Evolutionary conservation across 2,888 invertebrate genomes (phyloP), one percentile per base, ranked within the genome.

Genomic region (Acanthosepion pharaonis): DNA sequence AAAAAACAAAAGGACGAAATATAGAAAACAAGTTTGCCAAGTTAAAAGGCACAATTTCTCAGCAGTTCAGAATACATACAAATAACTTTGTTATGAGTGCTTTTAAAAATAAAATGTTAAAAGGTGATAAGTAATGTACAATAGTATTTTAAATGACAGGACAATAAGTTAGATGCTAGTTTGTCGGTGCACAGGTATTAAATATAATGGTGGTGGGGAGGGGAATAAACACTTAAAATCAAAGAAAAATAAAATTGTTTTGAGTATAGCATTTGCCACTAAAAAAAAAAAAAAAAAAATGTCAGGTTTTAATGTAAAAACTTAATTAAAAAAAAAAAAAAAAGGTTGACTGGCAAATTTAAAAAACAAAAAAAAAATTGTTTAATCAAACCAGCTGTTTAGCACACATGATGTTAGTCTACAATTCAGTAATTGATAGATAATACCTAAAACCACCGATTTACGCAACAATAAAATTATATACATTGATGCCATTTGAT

Each of bases 71-170:
- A 78, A 33, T n/a, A n/a, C 78, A 78, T 33, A 33, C n/a, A 33
- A 20, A 59, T 51, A 59, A 5, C 20, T 59, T 59, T 59, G 20
- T 23, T 59, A 23, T 23, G 59, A 15, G n/a, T 78, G 78, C n/a
- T n/a, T 78, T 78, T n/a, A n/a, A 78, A 78, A 78, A 78, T n/a
- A 78, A 78, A 78, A n/a, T 78, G 3, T n/a, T 78, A 78, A n/a
- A n/a, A n/a, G 11, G 78, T 78, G 78, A 78, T 78, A 64, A 64
- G 64, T 78, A 78, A 78, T 78, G 78, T 78, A 78, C 78, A 78
- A 18, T 33, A 78, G 78, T 78, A 78, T 78, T 78, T n/a, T 78
- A 78, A n/a, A 78, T 78, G 78, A 78, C 78, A 33, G 78, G 78
- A 11, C 78, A 78, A 78, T 78, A 78, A 78, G n/a, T 78, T 78